Base-by-base conservation (phyloP, 2,797 vertebrate genomes). In the Pipistrellus pygmaeus region DNA sequence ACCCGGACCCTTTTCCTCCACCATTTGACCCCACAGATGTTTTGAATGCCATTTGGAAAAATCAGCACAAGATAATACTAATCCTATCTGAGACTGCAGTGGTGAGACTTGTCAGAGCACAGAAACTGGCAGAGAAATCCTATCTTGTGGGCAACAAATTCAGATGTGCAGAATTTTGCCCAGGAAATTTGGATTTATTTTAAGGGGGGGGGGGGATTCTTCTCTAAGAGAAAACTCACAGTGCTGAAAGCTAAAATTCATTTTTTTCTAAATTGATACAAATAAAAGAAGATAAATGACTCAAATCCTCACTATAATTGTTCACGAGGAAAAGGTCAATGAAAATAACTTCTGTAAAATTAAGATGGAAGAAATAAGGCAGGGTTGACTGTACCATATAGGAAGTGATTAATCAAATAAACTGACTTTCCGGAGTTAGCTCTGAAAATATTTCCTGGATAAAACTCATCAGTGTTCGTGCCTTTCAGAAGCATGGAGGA, bases 161-260 rank as follows among this genome's bases (percentile, higher is more conserved):
- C 38, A 84, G 35, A 81, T 2, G 5, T 32, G 12, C 44, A 57
- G 77, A 92, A 48, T 68, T 72, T 88, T 27, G 38, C 55, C 68
- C 44, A 32, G 14, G 71, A 82, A 81, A 77, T 64, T 1, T 66
- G 12, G 38, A 85, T 35, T 25, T 72, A 35, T 15, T 48, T n/a
- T 60, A n/a, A n/a, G n/a, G n/a, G n/a, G n/a, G n/a, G n/a, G 35
- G 18, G 38, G 51, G 12, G 2, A 41, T 41, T 88, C 71, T 85
- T 88, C 23, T 32, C 4, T 32, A 71, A 69, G 32, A 76, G 85
- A 78, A 94, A 90, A 85, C n/a, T 66, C 82, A 87, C 30, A n/a
- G n/a, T n/a, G n/a, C n/a, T n/a, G n/a, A n/a, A n/a, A n/a, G n/a
- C n/a, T n/a, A n/a, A n/a, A n/a, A n/a, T n/a, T n/a, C n/a, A n/a